Percentiles rank a stretch among this genome's conserved stretches.
Evolutionary conservation across 2,888 invertebrate genomes (phyloP).

Genomic region (Caenorhabditis sp.): DNA sequence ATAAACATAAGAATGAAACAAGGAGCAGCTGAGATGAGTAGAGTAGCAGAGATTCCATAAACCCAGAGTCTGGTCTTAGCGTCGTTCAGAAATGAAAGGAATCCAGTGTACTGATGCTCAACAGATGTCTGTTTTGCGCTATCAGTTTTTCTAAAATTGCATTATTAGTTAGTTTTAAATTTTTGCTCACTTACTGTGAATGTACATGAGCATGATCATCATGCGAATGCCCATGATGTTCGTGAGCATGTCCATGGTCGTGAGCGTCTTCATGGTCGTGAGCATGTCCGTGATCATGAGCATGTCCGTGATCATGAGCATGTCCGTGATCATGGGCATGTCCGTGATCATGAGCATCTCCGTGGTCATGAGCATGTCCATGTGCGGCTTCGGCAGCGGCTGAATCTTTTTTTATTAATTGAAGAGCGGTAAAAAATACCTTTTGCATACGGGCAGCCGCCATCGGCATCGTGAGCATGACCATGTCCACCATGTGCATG

Average conservation of each 20-base stretch:
- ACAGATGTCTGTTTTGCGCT: slow-evolving; percentile 32
- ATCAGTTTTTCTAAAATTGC: slow-evolving; percentile 24
- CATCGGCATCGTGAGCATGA: slow-evolving; percentile 62
- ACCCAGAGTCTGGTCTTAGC: slow-evolving; percentile 79
- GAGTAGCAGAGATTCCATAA: slow-evolving; percentile 87
- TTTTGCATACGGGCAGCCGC: slow-evolving; percentile 63
- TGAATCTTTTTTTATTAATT: too few relatives aligned
- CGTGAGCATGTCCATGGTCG: slow-evolving; percentile 69
- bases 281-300: slow-evolving; percentile 60
- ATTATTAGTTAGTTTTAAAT: too few relatives aligned
- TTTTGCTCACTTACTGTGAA: slow-evolving; percentile 39
- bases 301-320: slow-evolving; percentile 68
- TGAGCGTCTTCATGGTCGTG: slow-evolving; percentile 57
- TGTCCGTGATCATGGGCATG: slow-evolving; percentile 66
- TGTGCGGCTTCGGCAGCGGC: slow-evolving; percentile 52
- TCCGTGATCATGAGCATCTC: slow-evolving; percentile 59
- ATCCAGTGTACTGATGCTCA: slow-evolving; percentile 63
- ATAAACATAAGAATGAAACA: slow-evolving; percentile 94
- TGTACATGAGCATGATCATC: slow-evolving; percentile 40
- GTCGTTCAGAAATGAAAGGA: slow-evolving; percentile 79
- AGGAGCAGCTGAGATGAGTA: slow-evolving; percentile 95
- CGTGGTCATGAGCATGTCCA: slow-evolving; percentile 58
- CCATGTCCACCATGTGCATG: slow-evolving; percentile 69
- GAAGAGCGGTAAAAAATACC: too few relatives aligned
- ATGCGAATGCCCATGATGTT: slow-evolving; percentile 68